Conservation (phyloP, 1,140 invertebrate species). For the Trichomalopsis sarcophagae region DNA sequence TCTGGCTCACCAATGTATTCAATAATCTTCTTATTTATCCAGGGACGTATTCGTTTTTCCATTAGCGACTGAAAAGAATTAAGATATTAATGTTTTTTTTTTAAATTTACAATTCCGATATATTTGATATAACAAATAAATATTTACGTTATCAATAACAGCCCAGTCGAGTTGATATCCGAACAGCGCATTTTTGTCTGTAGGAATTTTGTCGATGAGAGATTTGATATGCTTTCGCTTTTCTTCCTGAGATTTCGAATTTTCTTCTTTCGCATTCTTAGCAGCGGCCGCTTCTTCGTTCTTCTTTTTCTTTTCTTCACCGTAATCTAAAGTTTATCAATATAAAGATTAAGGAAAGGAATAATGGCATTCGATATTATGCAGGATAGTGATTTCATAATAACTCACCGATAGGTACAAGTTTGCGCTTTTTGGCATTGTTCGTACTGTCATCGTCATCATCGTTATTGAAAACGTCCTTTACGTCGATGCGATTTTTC, state of each 20-base stretch:
- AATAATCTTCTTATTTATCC: slow-evolving; percentile 99
- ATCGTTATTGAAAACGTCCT: slow-evolving; percentile 93
- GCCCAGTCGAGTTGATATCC: slow-evolving; percentile 94
- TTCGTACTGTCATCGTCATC: slow-evolving; percentile 86
- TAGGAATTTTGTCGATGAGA: slow-evolving; percentile 98
- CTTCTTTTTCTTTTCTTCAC: slow-evolving; percentile 79
- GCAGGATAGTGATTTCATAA: slow-evolving; percentile 26
- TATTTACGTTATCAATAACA: slow-evolving; percentile 85
- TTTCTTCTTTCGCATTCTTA: slow-evolving; percentile 81
- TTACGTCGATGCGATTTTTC: slow-evolving; percentile 87
- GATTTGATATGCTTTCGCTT: slow-evolving; percentile 97
- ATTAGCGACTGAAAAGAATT: slow-evolving; percentile 82
- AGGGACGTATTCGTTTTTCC: slow-evolving; percentile 97
- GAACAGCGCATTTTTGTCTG: slow-evolving; percentile 96
- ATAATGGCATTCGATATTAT: slow-evolving; percentile 42
- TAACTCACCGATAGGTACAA: slow-evolving; percentile 84
- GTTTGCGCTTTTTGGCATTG: slow-evolving; percentile 85
- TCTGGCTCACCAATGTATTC: slow-evolving; percentile 99
- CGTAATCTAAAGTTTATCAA: slow-evolving; percentile 76
- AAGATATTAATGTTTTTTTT: background rate
- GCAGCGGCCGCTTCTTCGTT: slow-evolving; percentile 75
- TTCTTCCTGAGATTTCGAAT: slow-evolving; percentile 90
- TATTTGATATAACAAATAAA: slow-evolving; percentile 31
- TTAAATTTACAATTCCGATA: background rate
- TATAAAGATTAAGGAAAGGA: slow-evolving; percentile 24